Conservation (phyloP, 2,113 vertebrate species). For the Stercorarius parasiticus region DNA sequence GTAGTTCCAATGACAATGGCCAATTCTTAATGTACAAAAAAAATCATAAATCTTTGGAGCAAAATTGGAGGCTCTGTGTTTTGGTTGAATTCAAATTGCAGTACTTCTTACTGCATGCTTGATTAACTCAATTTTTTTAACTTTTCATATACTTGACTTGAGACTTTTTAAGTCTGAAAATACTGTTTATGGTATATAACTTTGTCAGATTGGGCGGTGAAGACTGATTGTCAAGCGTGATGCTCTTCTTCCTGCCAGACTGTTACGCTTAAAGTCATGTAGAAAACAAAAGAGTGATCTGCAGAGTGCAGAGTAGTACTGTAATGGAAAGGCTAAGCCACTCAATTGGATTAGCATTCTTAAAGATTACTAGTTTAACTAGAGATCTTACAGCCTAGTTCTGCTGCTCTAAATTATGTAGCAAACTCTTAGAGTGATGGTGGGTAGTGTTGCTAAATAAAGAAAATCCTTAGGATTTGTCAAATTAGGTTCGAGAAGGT, state of each 20-base stretch:
- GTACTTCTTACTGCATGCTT: neutral
- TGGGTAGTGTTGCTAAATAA: slow-evolving; percentile 38
- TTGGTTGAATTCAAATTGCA: neutral
- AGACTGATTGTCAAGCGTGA: neutral
- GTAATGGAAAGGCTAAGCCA: slow-evolving; percentile 18
- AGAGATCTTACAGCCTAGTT: slow-evolving; percentile 7
- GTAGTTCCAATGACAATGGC: neutral
- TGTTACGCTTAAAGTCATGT: neutral
- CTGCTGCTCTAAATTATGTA: slow-evolving; percentile 3
- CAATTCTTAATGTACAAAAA: neutral
- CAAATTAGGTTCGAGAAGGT: slow-evolving; percentile 27
- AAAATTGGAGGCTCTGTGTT: neutral
- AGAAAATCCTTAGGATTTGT: slow-evolving; percentile 64
- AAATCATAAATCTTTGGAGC: neutral
- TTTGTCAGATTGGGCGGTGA: neutral
- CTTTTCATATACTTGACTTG: neutral
- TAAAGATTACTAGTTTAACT: slow-evolving; percentile 54
- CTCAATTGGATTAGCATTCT: slow-evolving; percentile 57
- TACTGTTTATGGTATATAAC: neutral
- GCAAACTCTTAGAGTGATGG: neutral
- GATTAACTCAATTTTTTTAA: neutral
- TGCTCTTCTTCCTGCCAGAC: neutral
- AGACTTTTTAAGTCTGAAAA: neutral
- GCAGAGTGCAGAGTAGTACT: neutral
- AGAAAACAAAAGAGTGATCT: neutral